Conservation (phyloP, 2,888 invertebrate species). For the Chrysotoxum bicinctum region DNA sequence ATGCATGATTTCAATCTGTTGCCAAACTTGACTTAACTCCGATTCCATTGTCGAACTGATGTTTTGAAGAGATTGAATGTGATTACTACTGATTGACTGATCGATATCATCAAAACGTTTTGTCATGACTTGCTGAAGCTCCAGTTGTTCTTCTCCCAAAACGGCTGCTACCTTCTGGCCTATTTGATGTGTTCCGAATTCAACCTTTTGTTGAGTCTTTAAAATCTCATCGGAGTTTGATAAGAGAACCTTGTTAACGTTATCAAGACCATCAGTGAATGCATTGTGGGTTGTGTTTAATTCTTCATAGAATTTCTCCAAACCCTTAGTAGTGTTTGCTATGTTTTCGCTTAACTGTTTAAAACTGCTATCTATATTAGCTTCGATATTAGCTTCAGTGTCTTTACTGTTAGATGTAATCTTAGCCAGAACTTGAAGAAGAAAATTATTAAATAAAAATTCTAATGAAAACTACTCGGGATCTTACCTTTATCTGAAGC, state of each 20-base stretch:
- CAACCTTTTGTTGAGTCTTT: slow-evolving; percentile 91
- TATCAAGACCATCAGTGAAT: slow-evolving; percentile 83
- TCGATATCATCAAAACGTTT: slow-evolving; percentile 88
- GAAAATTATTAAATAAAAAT: neutral
- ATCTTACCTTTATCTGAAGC: slow-evolving; percentile 82
- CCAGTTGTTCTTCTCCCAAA: slow-evolving; percentile 85
- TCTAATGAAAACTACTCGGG: neutral
- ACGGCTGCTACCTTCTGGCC: slow-evolving; percentile 88
- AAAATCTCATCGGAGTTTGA: slow-evolving; percentile 92
- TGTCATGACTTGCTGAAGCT: slow-evolving; percentile 86
- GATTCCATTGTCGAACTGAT: slow-evolving; percentile 89
- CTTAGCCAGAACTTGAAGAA: slow-evolving; percentile 81
- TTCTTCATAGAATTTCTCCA: slow-evolving; percentile 83
- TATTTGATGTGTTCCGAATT: slow-evolving; percentile 92
- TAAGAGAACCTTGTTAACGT: slow-evolving; percentile 88
- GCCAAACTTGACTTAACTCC: slow-evolving; percentile 93
- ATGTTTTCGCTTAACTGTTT: slow-evolving; percentile 85
- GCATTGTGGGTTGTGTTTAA: slow-evolving; percentile 84
- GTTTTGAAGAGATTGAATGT: slow-evolving; percentile 88
- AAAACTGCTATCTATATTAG: slow-evolving; percentile 82
- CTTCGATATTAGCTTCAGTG: slow-evolving; percentile 83
- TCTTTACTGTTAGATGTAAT: slow-evolving; percentile 83
- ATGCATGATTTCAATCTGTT: slow-evolving; percentile 94
- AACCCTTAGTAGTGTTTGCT: slow-evolving; percentile 83
- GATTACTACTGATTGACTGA: slow-evolving; percentile 86